phyloP scores from a whole-genome alignment of 2,888 invertebrate genomes.

The Auanema freiburgensis region DNA sequence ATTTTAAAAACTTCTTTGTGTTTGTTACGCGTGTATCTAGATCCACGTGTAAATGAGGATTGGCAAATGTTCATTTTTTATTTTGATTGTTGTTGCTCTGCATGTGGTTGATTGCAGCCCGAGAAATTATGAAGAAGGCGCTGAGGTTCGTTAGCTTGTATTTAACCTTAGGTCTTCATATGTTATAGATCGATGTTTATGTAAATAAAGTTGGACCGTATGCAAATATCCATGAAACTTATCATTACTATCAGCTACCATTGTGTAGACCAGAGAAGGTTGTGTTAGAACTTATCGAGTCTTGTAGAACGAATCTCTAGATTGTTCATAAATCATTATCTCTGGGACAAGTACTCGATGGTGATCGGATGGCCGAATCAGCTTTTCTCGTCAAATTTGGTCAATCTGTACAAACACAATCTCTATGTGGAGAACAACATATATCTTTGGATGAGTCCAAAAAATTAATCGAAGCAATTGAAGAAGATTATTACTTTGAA shows the following conservation, averaged over 20 bases:
- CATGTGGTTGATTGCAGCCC: too few species aligned
- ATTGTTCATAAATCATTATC: constrained; percentile 69
- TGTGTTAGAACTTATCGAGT: constrained; percentile 21
- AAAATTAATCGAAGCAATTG: constrained; percentile 67
- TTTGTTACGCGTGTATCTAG: too few species aligned
- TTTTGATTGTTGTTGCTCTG: too few species aligned
- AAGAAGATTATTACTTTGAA: constrained; percentile 70
- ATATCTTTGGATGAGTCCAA: constrained; percentile 65
- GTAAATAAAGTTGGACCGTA: constrained; percentile 71
- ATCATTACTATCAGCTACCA: constrained; percentile 69
- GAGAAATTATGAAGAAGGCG: too few species aligned
- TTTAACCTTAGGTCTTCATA: background rate
- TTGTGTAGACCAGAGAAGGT: constrained; percentile 69
- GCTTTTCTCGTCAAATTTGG: constrained; percentile 66
- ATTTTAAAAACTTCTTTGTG: too few species aligned
- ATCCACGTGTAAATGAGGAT: too few species aligned
- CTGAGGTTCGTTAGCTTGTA: too few species aligned
- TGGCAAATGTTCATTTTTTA: too few species aligned
- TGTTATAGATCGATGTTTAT: constrained; percentile 66
- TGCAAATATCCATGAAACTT: constrained; percentile 70
- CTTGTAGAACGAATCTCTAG: constrained; percentile 55
- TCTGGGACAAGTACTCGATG: constrained; percentile 69
- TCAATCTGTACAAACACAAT: constrained; percentile 56
- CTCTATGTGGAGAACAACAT: constrained; percentile 65
- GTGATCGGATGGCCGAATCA: constrained; percentile 70